phyloP scores from a whole-genome alignment of 1,140 invertebrate species.

The Magallana ariakensis region DNA sequence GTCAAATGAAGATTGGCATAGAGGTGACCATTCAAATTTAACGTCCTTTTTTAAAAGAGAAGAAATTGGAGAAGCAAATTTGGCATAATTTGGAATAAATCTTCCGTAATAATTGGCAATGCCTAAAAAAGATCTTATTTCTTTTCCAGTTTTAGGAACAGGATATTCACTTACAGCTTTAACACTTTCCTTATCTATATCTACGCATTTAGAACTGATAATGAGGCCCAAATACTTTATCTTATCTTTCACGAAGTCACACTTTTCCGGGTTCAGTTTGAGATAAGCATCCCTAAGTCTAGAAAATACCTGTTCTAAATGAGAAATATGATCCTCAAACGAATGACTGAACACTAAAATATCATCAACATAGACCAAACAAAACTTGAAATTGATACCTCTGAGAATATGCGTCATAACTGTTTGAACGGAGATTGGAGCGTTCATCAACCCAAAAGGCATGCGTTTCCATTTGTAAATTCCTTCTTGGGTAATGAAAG shows the following conservation, averaged over 20 bases:
- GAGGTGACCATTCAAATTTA: conserved; percentile 54
- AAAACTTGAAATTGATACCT: conserved; percentile 60
- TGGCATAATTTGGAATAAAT: conserved; percentile 15
- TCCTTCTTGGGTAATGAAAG: conserved; percentile 60
- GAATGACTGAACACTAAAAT: conserved; percentile 53
- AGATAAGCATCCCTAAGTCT: conserved; percentile 52
- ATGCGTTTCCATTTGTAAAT: conserved; percentile 55
- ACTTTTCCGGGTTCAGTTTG: conserved; percentile 61
- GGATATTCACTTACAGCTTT: conserved; percentile 27
- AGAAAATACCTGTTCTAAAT: conserved; percentile 56
- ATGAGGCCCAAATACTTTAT: conserved; percentile 58
- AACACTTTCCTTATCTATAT: conserved; percentile 42
- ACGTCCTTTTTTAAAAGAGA: conserved; percentile 49
- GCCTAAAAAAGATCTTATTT: conserved; percentile 20
- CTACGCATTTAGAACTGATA: conserved; percentile 36
- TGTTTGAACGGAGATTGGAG: conserved; percentile 52
- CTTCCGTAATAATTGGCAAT: conserved; percentile 24
- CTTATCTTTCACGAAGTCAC: conserved; percentile 54
- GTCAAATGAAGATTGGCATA: conserved; percentile 63
- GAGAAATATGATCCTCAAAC: conserved; percentile 60
- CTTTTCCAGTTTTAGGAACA: conserved; percentile 2
- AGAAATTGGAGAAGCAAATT: background rate
- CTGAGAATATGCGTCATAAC: conserved; percentile 47
- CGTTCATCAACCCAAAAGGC: conserved; percentile 58
- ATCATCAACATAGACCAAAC: conserved; percentile 62